Evolutionary conservation across 2,888 invertebrate species (phyloP).

Genomic region (Polia nebulosa): DNA sequence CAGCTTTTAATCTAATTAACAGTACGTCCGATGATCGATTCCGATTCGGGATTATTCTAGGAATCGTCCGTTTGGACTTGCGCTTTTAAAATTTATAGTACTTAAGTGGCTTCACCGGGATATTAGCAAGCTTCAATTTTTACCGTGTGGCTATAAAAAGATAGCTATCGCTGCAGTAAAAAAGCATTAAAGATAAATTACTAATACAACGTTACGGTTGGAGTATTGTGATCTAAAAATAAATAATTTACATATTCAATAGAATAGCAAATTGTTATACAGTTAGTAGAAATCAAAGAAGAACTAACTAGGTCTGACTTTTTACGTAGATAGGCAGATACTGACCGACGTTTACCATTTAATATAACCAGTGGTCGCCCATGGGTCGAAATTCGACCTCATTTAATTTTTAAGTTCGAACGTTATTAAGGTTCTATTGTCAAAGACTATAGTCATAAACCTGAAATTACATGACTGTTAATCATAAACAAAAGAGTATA

Average conservation of each 20-base stretch:
- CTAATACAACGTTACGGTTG: constrained; percentile 30
- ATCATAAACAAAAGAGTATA: no score
- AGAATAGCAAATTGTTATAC: constrained; percentile 17
- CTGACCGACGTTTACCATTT: not conserved
- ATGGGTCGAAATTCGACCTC: no score
- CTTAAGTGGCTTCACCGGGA: constrained; percentile 9
- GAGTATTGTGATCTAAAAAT: constrained; percentile 22
- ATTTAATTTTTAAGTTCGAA: no score
- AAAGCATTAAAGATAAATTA: constrained; percentile 25
- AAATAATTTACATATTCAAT: constrained; percentile 21
- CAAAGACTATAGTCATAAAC: no score
- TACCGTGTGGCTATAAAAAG: constrained; percentile 34
- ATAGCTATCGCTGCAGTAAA: constrained; percentile 26
- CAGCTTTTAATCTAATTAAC: constrained; percentile 21
- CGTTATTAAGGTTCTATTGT: no score
- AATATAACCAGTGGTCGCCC: not conserved
- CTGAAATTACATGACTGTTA: no score
- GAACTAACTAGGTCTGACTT: constrained; percentile 2
- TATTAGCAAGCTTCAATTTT: constrained; percentile 23
- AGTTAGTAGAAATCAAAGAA: constrained; percentile 23
- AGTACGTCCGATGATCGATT: constrained; percentile 34
- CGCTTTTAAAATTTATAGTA: constrained; percentile 31
- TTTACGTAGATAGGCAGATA: not conserved
- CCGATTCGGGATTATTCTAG: constrained; percentile 33
- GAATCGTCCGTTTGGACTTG: constrained; percentile 28